Conservation (phyloP, 1,140 invertebrate species). For the Diprion similis region DNA sequence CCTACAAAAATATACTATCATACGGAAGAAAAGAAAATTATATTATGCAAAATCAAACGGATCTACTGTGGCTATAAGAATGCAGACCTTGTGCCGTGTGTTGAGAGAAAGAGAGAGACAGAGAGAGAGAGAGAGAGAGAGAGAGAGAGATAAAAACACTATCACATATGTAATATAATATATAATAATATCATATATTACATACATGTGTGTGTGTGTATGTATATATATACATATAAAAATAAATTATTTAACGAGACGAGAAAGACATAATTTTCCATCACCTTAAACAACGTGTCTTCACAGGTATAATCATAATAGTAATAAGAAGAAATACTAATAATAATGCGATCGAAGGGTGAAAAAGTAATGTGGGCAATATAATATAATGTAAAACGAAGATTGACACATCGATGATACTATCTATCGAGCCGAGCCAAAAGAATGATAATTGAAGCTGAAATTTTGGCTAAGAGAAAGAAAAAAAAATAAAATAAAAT, state of each 20-base stretch:
- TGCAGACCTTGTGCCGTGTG: not conserved
- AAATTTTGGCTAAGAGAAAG: not conserved
- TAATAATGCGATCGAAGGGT: not conserved
- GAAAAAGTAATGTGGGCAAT: constrained; percentile 31
- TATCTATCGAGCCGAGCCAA: constrained; percentile 44
- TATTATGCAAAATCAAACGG: constrained; percentile 18
- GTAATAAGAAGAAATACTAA: too few relatives aligned
- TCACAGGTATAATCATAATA: too few relatives aligned
- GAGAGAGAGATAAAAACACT: constrained; percentile 27
- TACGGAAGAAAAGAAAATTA: not conserved
- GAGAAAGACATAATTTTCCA: constrained; percentile 21
- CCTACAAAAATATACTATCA: too few relatives aligned
- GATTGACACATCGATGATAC: constrained; percentile 51
- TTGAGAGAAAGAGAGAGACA: constrained; percentile 27
- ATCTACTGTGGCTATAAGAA: constrained; percentile 22
- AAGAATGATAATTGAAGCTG: constrained; percentile 57
- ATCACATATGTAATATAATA: constrained; percentile 24
- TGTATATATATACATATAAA: constrained; percentile 23
- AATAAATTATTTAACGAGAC: not conserved
- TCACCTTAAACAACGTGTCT: constrained; percentile 6
- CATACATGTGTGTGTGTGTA: too few relatives aligned
- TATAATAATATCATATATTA: too few relatives aligned
- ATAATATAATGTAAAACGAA: constrained; percentile 31
- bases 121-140: constrained; percentile 24
- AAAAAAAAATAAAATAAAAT: not conserved